Conservation (phyloP, 2,113 vertebrate genomes). For the Jacana jacana region DNA sequence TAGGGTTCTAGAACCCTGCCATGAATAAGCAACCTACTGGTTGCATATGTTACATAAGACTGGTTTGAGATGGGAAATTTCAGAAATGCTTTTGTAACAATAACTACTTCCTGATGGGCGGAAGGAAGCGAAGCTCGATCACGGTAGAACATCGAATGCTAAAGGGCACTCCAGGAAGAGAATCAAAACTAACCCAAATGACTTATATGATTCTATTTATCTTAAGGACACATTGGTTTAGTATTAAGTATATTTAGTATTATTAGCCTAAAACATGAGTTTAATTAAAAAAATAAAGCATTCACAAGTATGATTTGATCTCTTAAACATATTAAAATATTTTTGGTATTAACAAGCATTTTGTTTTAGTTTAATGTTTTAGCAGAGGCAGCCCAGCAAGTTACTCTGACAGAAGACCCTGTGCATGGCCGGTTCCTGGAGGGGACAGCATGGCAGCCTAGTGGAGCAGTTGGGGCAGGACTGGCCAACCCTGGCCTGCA, state of each 20-base stretch:
- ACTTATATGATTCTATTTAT: not conserved
- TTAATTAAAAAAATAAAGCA: not conserved
- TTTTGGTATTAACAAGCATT: not conserved
- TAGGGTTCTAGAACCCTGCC: not conserved
- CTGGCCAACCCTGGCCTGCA: not conserved
- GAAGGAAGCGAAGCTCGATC: not conserved
- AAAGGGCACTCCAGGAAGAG: not conserved
- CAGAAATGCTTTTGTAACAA: not conserved
- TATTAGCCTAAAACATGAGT: not conserved
- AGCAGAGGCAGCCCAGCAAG: not conserved
- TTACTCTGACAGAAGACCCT: not conserved
- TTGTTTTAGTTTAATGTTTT: not conserved
- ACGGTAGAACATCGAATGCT: not conserved
- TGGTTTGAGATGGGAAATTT: not conserved
- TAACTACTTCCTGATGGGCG: not conserved
- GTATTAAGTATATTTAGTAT: no score
- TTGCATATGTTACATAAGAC: not conserved
- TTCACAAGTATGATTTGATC: not conserved
- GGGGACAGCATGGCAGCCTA: not conserved
- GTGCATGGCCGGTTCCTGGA: not conserved
- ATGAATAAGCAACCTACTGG: not conserved
- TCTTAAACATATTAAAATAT: not conserved
- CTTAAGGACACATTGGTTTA: not conserved
- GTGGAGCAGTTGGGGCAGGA: not conserved
- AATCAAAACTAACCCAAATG: not conserved